A percentile compares a stretch with the other conserved stretches of the same genome.
These are phyloP conservation scores for Agrochola lota DNA, from an alignment of 2,888 invertebrate species.

Conservation along the genomic window DNA sequence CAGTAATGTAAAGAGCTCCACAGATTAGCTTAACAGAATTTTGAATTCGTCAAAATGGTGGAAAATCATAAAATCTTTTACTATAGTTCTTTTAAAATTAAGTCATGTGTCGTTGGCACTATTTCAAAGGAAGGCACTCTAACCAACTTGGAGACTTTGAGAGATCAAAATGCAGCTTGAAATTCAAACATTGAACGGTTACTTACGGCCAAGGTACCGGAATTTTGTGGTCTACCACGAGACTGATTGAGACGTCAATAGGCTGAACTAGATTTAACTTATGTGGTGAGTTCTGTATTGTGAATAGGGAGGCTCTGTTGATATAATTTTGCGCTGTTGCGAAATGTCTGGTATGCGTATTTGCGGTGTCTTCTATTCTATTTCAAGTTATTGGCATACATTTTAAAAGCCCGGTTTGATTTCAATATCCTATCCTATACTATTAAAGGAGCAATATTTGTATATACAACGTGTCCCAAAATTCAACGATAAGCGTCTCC, in stretches of 20 bases:
- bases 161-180: constrained; percentile 1
- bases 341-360: constrained; percentile 8
- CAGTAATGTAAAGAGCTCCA: background rate
- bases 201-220: background rate
- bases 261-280: constrained; percentile 36
- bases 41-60: constrained; percentile 5
- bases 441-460: too few species aligned
- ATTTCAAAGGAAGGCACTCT: constrained; percentile 14
- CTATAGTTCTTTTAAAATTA: constrained; percentile 10
- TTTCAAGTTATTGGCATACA: background rate
- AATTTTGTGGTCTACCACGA: constrained; percentile 47
- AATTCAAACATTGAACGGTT: constrained; percentile 32
- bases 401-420: background rate
- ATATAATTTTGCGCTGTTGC: constrained; percentile 8
- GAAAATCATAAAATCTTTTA: constrained; percentile 17
- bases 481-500: too few species aligned
- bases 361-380: constrained; percentile 21
- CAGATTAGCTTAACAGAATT: background rate
- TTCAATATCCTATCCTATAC: background rate
- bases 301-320: constrained; percentile 14
- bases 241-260: constrained; percentile 47
- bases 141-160: background rate
- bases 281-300: constrained; percentile 29
- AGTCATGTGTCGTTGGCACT: background rate
- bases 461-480: too few species aligned